Evolutionary conservation across 2,888 invertebrate species (phyloP).

Genomic region (Dolichopus griseipennis): DNA sequence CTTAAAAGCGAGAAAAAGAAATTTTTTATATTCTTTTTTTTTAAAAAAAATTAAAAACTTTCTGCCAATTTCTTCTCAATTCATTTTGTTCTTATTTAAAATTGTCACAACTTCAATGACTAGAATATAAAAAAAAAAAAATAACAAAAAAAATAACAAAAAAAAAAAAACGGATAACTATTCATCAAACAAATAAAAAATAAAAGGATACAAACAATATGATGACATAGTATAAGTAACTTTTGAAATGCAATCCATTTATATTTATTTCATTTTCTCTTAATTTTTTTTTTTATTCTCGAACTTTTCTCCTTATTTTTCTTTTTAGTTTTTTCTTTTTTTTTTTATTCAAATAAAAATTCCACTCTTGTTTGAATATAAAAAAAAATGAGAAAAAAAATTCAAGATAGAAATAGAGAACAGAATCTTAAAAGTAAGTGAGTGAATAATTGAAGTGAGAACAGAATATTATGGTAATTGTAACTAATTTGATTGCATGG

Average conservation of each 20-base stretch:
- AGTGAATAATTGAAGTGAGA: not conserved
- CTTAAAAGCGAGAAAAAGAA: too few species aligned
- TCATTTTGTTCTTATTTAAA: not conserved
- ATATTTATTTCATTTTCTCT: not conserved
- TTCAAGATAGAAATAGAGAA: not conserved
- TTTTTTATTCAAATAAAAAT: too few species aligned
- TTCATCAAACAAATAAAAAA: not conserved
- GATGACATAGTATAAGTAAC: constrained; percentile 1
- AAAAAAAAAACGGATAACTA: not conserved
- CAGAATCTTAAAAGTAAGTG: not conserved
- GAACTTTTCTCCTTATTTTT: too few species aligned
- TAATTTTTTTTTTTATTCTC: not conserved
- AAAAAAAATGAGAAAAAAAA: not conserved
- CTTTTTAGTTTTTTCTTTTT: too few species aligned
- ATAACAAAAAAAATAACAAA: not conserved
- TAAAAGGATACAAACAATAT: not conserved
- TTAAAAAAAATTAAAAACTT: too few species aligned
- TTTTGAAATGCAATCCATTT: not conserved
- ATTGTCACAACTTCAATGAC: not conserved
- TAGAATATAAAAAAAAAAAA: too few species aligned
- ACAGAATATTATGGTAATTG: constrained; percentile 1
- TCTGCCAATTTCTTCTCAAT: too few species aligned
- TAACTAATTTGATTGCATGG: not conserved
- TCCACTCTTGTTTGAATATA: not conserved
- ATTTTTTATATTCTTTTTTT: too few species aligned